Conservation (phyloP, 2,113 vertebrate species). For the Alexandromys fortis region DNA sequence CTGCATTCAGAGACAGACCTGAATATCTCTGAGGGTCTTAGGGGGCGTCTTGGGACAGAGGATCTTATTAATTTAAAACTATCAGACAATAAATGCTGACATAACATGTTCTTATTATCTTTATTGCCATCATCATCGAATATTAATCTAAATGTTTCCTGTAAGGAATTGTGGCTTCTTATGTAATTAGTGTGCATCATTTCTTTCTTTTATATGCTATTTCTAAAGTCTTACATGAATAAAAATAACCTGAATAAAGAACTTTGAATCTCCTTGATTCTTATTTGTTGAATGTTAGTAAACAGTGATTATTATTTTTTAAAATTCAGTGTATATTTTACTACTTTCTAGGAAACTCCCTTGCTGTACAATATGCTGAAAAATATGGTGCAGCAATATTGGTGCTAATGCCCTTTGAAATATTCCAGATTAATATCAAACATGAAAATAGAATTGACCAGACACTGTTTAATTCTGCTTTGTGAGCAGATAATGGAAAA, state of each 20-base stretch:
- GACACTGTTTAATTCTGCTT: constrained; percentile 46
- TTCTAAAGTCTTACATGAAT: constrained; percentile 25
- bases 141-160: constrained; percentile 38
- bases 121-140: constrained; percentile 28
- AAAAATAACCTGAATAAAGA: neutral
- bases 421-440: constrained; percentile 29
- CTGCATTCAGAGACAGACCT: neutral
- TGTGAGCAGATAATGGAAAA: constrained; percentile 38
- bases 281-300: constrained; percentile 18
- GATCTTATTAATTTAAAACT: neutral
- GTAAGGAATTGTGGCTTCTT: neutral
- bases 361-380: neutral
- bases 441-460: constrained; percentile 62
- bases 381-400: constrained; percentile 3
- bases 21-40: neutral
- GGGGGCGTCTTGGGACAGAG: neutral
- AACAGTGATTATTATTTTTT: neutral
- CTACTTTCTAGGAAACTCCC: neutral
- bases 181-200: constrained; percentile 3
- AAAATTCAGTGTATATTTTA: neutral
- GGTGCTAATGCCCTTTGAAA: constrained; percentile 34
- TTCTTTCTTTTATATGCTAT: neutral
- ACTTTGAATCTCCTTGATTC: neutral
- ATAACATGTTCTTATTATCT: constrained; percentile 19
- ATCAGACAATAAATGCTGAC: neutral